Evolutionary conservation across 2,113 vertebrate genomes (phyloP).

Genomic region (Setophaga kirtlandii): DNA sequence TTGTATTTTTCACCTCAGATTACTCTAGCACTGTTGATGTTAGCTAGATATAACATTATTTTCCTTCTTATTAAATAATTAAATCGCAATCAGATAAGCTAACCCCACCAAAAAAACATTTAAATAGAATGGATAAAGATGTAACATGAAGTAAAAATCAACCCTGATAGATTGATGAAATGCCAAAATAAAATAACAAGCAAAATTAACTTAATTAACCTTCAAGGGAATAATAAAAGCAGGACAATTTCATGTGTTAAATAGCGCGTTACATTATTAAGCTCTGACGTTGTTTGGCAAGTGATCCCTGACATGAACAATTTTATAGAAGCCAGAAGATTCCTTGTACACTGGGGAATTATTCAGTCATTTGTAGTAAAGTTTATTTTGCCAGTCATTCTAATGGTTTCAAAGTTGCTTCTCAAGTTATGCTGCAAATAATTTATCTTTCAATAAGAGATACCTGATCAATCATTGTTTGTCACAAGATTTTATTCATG

Average conservation of each 20-base stretch:
- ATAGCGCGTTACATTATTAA: neutral
- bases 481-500: neutral
- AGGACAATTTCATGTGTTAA: neutral
- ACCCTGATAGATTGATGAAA: neutral
- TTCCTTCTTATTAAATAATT: neutral
- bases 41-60: neutral
- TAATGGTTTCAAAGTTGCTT: neutral
- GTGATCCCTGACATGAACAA: neutral
- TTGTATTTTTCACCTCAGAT: neutral
- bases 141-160: neutral
- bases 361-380: neutral
- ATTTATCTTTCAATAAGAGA: neutral
- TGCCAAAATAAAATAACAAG: neutral
- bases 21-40: neutral
- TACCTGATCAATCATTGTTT: neutral
- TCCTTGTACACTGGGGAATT: neutral
- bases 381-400: neutral
- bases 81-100: neutral
- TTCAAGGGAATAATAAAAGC: neutral
- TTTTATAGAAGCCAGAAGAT: neutral
- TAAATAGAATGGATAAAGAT: neutral
- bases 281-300: neutral
- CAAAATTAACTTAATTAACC: conserved; percentile 13
- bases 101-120: neutral
- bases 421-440: neutral